These are phyloP conservation scores for Parazoanthus atlanticus DNA, from an alignment of 92 coral and sea anemone species.

Conservation along the genomic window DNA sequence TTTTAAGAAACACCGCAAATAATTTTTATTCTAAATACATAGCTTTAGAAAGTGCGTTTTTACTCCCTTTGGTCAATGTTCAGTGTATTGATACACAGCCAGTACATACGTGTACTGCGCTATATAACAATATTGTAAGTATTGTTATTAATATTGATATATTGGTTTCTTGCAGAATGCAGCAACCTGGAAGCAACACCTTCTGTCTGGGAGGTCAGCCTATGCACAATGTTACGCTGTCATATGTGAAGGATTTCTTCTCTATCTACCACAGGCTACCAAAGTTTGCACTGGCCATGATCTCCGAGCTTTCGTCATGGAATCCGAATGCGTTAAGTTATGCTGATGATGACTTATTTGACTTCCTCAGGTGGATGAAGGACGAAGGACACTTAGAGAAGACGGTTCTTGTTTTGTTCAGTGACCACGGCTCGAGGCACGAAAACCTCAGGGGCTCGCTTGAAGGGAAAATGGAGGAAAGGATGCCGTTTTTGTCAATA, in stretches of 20 bases:
- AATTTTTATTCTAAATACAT: too few relatives aligned
- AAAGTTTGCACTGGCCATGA: constrained; percentile 70
- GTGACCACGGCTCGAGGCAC: constrained; percentile 78
- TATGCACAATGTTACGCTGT: constrained; percentile 72
- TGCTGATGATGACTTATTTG: constrained; percentile 62
- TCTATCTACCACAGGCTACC: constrained; percentile 71
- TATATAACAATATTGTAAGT: not conserved
- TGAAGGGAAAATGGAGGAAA: constrained; percentile 86
- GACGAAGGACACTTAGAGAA: constrained; percentile 67
- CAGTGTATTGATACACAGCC: too few relatives aligned
- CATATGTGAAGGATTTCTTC: constrained; percentile 69
- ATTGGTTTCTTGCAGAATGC: constrained; percentile 13
- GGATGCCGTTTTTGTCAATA: constrained; percentile 80
- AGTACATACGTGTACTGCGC: too few relatives aligned
- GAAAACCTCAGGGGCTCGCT: constrained; percentile 59
- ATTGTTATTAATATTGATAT: not conserved
- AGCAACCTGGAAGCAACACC: constrained; percentile 53
- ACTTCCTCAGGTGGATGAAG: constrained; percentile 73
- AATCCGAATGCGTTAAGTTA: constrained; percentile 65
- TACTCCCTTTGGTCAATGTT: too few relatives aligned
- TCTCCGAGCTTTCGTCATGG: constrained; percentile 78
- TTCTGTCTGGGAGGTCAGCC: constrained; percentile 79
- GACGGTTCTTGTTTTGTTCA: constrained; percentile 71
- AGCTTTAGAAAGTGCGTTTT: too few relatives aligned
- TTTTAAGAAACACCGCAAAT: too few relatives aligned